phyloP scores from a whole-genome alignment of 2,888 invertebrate species.

The Heliconius aoede region DNA sequence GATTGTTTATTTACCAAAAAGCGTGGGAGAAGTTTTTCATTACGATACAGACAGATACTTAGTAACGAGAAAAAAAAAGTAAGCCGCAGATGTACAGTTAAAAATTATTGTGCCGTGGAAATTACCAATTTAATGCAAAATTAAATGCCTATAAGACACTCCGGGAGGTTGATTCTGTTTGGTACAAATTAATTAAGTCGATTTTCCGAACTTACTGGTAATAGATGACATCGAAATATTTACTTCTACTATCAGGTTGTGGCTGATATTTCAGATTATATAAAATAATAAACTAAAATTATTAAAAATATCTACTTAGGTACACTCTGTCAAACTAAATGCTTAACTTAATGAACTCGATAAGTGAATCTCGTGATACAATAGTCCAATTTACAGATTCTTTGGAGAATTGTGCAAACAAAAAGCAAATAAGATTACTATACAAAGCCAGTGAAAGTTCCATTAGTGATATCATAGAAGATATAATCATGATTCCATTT shows the following conservation, averaged over 20 bases:
- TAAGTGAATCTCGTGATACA: conserved; percentile 22
- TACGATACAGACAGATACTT: conserved; percentile 51
- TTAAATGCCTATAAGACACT: conserved; percentile 73
- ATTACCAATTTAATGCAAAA: conserved; percentile 80
- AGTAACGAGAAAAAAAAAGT: conserved; percentile 65
- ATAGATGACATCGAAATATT: conserved; percentile 72
- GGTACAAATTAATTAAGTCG: conserved; percentile 81
- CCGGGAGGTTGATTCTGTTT: conserved; percentile 75
- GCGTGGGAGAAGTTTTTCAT: conserved; percentile 75
- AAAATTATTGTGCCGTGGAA: conserved; percentile 81
- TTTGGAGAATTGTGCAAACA: conserved; percentile 17
- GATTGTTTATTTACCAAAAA: conserved; percentile 69
- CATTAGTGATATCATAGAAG: conserved; percentile 28
- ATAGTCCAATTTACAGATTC: conserved; percentile 17
- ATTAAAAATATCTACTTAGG: neutral
- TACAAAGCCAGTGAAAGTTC: conserved; percentile 29
- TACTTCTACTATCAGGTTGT: too few species aligned
- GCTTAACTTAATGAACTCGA: conserved; percentile 7
- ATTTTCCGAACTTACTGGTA: conserved; percentile 70
- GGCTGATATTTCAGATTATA: neutral
- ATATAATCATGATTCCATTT: conserved; percentile 18
- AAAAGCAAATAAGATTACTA: conserved; percentile 18
- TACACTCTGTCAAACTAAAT: neutral
- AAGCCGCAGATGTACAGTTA: conserved; percentile 75
- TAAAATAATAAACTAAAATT: too few species aligned